Percentiles rank a stretch among this genome's conserved stretches.
phyloP scores from a whole-genome alignment of 2,797 vertebrate genomes.

The Xenopus petersii region DNA sequence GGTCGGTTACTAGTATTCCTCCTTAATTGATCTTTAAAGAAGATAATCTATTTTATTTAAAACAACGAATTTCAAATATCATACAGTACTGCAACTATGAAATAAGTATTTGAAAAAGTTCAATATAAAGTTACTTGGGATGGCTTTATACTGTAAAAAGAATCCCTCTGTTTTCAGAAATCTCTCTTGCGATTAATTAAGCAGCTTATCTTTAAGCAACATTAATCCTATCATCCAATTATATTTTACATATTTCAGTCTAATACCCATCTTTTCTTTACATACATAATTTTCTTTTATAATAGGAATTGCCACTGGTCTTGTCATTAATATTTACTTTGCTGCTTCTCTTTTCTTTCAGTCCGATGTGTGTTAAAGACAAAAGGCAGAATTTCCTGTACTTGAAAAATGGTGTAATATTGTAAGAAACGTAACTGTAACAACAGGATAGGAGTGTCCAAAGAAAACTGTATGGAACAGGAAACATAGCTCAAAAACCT shows the following conservation, averaged over 20 bases:
- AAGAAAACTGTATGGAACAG: not conserved
- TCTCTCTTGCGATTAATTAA: conserved; percentile 11
- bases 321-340: not conserved
- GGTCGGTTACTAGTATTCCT: no score
- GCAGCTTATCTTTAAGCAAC: conserved; percentile 13
- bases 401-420: not conserved
- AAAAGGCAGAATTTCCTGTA: not conserved
- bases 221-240: conserved; percentile 14
- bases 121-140: no score
- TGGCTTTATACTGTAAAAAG: no score
- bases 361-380: not conserved
- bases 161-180: no score
- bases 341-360: not conserved
- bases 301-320: not conserved
- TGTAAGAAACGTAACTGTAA: not conserved
- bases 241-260: conserved; percentile 11
- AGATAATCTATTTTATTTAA: no score
- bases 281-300: not conserved
- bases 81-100: no score
- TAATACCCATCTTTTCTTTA: not conserved
- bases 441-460: not conserved
- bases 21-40: no score
- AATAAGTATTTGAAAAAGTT: no score
- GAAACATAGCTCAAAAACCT: no score
- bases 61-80: no score